These are phyloP conservation scores for Ashinkailepas kermadecensis DNA, from an alignment of 2,888 invertebrate species.

Conservation along the genomic window DNA sequence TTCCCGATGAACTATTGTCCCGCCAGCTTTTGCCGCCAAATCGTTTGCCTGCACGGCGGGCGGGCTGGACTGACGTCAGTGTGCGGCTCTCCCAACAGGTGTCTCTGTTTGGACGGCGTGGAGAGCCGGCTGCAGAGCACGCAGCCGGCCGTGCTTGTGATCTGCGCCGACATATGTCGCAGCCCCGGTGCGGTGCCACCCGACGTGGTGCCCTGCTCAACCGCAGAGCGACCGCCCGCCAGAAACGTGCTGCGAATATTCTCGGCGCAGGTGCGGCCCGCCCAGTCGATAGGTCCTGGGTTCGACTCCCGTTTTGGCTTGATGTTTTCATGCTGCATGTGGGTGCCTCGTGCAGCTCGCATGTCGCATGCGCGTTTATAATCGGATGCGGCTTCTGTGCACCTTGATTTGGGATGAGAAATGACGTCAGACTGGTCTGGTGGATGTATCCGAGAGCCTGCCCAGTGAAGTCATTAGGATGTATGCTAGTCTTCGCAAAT, in stretches of 20 bases:
- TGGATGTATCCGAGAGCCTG: too few species aligned
- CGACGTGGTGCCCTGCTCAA: neutral
- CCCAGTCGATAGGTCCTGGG: too few species aligned
- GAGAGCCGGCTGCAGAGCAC: neutral
- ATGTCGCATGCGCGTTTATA: too few species aligned
- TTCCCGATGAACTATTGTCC: too few species aligned
- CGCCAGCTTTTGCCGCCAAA: neutral
- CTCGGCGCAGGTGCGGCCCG: neutral
- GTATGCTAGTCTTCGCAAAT: too few species aligned
- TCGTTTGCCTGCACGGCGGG: neutral
- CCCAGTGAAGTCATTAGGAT: too few species aligned
- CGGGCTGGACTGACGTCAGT: neutral
- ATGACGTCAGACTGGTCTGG: too few species aligned
- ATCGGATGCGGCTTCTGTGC: too few species aligned
- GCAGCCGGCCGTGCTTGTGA: neutral
- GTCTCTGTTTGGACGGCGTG: neutral
- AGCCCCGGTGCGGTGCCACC: neutral
- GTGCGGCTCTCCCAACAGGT: neutral
- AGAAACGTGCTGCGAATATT: neutral
- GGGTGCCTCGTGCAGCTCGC: too few species aligned
- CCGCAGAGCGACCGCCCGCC: neutral
- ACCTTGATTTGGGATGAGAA: too few species aligned
- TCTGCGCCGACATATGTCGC: conserved; percentile 4
- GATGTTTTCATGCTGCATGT: too few species aligned
- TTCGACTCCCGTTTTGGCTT: too few species aligned